Evolutionary conservation across 2,113 vertebrate species (phyloP).

Genomic region (Antigone vipio): DNA sequence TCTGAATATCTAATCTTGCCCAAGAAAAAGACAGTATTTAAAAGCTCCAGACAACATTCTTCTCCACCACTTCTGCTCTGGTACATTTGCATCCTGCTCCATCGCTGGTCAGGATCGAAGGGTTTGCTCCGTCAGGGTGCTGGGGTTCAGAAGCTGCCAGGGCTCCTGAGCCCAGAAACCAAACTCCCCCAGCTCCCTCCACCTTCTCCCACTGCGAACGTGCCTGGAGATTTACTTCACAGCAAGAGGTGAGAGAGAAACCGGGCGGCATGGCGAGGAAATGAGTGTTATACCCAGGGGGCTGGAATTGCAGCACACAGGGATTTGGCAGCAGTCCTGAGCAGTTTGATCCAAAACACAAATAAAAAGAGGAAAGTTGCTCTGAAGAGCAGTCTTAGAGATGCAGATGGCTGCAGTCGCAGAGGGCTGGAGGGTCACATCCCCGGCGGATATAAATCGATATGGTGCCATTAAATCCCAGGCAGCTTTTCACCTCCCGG

Average conservation of each 20-base stretch:
- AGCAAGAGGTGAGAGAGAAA: not conserved
- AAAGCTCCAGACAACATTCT: not conserved
- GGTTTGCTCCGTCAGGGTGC: rapidly evolving
- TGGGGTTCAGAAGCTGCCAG: not conserved
- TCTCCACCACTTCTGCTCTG: not conserved
- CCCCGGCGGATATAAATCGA: not conserved
- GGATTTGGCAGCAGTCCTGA: rapidly evolving
- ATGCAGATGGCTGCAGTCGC: not conserved
- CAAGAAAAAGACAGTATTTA: not conserved
- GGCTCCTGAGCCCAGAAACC: not conserved
- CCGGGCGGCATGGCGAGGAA: rapidly evolving
- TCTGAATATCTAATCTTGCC: not conserved
- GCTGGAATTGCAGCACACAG: not conserved
- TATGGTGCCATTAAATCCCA: not conserved
- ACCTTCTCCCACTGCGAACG: rapidly evolving
- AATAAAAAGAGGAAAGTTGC: not conserved
- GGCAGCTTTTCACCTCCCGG: rapidly evolving
- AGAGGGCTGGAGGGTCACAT: not conserved
- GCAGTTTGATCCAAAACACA: not conserved
- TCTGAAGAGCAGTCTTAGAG: not conserved
- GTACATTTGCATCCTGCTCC: not conserved
- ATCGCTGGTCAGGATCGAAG: not conserved
- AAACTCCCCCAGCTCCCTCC: not conserved
- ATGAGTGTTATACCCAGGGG: not conserved
- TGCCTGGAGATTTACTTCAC: not conserved